Base-by-base conservation (phyloP, 2,888 invertebrate genomes). In the Lasioglossum malachurum region DNA sequence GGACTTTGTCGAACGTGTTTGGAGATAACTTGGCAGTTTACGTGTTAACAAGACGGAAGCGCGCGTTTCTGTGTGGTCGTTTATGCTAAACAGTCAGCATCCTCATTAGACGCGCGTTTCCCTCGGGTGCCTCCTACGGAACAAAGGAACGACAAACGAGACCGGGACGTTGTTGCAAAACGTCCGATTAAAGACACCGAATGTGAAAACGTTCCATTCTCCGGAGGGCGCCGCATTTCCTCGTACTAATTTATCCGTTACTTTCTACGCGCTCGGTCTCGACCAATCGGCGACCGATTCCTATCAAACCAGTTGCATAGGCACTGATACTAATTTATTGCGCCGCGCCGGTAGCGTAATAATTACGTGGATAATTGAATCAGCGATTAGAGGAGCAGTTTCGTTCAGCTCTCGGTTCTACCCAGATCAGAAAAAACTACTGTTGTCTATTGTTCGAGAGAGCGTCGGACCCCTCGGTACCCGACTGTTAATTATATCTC, bases 291-390 rank as follows among this genome's bases (percentile, higher is more conserved):
- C 5, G 3, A 16, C 16, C 27, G 60, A 64, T 31, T 35, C 19
- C 35, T 19, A 69, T 80, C 41, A 46, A 44, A 73, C 31, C 53
- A 31, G 14, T 53, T 57, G 12, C 41, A 41, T 27, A 46, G 60
- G 60, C 10, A 27, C 16, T 16, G 80, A 75, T 76, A 69, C 31
- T 41, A 76, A 80, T 80, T 80, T 76, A 76, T 69, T 69, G 31
- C 76, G 27, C 12, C 27, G 49, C 16, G 41, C 23, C 67, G 49
- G 53, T 31, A 69, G 75, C 67, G 23, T 57, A 57, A 80, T 80
- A 80, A 80, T 74, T 46, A 64, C 53, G n/a, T 12, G 27, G 80
- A 80, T 80, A 80, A 80, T 80, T 76, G 53, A 80, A 80, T 44
- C 75, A 12, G n/a, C 31, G 53, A 69, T 69, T 38, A 31, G 41